phyloP scores from a whole-genome alignment of 2,113 vertebrate species.

The Thalassarche chlororhynchos region DNA sequence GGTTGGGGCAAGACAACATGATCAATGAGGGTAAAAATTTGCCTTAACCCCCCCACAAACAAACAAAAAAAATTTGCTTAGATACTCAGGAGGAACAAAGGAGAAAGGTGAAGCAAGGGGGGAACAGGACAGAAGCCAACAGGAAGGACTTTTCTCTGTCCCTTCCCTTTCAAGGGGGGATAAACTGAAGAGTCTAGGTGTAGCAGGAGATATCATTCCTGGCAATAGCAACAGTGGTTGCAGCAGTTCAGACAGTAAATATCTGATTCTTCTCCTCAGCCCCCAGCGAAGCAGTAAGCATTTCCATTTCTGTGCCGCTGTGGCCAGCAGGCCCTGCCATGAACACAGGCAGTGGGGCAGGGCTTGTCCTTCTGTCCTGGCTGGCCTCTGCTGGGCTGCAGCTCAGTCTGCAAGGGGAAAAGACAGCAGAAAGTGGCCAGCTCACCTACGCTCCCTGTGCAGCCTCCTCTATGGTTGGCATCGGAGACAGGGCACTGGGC shows the following conservation, averaged over 20 bases:
- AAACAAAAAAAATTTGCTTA: neutral
- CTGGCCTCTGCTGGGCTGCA: neutral
- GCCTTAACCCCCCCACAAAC: neutral
- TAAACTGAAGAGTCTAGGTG: neutral
- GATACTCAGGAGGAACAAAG: neutral
- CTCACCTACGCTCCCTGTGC: accelerated
- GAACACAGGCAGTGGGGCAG: neutral
- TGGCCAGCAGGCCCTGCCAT: neutral
- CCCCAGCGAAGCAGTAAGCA: neutral
- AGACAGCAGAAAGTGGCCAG: neutral
- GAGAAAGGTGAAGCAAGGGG: neutral
- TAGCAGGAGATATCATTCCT: neutral
- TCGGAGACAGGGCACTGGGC: neutral
- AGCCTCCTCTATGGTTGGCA: neutral
- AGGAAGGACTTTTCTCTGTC: neutral
- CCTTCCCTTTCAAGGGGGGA: neutral
- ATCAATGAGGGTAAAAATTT: neutral
- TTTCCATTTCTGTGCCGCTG: neutral
- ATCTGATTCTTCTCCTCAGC: neutral
- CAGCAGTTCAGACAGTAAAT: neutral
- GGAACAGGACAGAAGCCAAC: neutral
- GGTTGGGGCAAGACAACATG: neutral
- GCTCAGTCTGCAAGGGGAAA: neutral
- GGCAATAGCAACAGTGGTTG: neutral
- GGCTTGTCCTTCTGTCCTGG: neutral